A percentile compares a stretch with the other conserved stretches of the same genome.
Conservation (phyloP, 2,113 vertebrate species). For the Anser cygnoides region DNA sequence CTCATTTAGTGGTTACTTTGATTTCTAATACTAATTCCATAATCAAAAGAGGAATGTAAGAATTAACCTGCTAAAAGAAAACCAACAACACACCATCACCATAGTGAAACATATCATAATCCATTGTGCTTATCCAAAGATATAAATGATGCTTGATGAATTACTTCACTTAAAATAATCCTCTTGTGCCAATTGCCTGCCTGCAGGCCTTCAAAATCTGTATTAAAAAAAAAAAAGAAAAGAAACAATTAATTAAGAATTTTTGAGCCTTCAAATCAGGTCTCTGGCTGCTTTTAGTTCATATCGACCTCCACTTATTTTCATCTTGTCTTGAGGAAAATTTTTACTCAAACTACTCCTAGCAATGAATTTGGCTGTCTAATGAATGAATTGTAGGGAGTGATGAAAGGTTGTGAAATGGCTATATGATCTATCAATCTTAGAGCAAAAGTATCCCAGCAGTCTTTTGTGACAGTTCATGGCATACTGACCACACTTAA, state of each 20-base stretch:
- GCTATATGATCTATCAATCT: not conserved
- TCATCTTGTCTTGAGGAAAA: not conserved
- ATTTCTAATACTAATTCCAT: not conserved
- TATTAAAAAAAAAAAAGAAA: not conserved
- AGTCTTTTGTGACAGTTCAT: not conserved
- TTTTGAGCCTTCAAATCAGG: not conserved
- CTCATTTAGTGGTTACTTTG: not conserved
- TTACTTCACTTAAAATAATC: not conserved
- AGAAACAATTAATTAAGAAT: not conserved
- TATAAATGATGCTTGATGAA: not conserved
- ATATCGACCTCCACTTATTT: not conserved
- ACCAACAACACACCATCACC: rapidly evolving
- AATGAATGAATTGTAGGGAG: not conserved
- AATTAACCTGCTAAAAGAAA: not conserved
- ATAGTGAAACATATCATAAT: not conserved
- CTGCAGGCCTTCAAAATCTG: not conserved
- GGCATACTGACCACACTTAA: not conserved
- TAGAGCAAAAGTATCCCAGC: not conserved
- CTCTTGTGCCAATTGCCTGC: not conserved
- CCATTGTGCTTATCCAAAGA: rapidly evolving
- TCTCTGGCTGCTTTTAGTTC: not conserved
- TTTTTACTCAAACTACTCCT: not conserved
- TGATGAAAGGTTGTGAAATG: not conserved
- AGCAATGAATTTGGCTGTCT: not conserved
- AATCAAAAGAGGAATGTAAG: not conserved